Percentiles rank a stretch among this genome's conserved stretches.
Conservation (phyloP, 2,113 vertebrate genomes). For the Platysternon megacephalum region DNA sequence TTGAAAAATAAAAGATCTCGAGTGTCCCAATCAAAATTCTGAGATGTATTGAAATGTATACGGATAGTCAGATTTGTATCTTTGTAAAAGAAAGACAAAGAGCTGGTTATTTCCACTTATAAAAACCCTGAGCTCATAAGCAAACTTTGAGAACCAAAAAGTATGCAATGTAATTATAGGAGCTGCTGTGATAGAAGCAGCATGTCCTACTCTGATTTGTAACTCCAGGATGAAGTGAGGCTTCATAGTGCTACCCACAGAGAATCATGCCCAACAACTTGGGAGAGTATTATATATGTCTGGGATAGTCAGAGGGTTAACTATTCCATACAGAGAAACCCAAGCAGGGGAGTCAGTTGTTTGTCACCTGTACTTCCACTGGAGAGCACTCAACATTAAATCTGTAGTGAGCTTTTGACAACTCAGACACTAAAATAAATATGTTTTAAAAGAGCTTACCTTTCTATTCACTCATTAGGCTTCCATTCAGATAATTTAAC, state of each 20-base stretch:
- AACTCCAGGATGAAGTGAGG: background rate
- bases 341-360: background rate
- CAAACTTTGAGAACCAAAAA: conserved; percentile 25
- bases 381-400: background rate
- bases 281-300: conserved; percentile 45
- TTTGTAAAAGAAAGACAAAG: background rate
- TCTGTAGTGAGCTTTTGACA: background rate
- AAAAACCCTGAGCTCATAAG: conserved; percentile 22
- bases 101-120: background rate
- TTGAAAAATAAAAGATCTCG: conserved; percentile 1
- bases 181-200: conserved; percentile 21
- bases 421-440: background rate
- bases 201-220: conserved; percentile 24
- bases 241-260: conserved; percentile 57
- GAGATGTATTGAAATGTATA: conserved; percentile 3
- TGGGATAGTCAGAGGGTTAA: background rate
- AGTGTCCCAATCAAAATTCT: conserved; percentile 1
- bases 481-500: background rate
- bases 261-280: conserved; percentile 26
- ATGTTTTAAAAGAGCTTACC: background rate
- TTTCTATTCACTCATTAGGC: conserved; percentile 10
- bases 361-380: background rate
- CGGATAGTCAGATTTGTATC: background rate
- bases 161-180: conserved; percentile 46
- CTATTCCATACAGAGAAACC: background rate